Evolutionary conservation across 2,888 invertebrate species (phyloP), one percentile per base, ranked within the genome.

Genomic region (Drosophila villosipedis): DNA sequence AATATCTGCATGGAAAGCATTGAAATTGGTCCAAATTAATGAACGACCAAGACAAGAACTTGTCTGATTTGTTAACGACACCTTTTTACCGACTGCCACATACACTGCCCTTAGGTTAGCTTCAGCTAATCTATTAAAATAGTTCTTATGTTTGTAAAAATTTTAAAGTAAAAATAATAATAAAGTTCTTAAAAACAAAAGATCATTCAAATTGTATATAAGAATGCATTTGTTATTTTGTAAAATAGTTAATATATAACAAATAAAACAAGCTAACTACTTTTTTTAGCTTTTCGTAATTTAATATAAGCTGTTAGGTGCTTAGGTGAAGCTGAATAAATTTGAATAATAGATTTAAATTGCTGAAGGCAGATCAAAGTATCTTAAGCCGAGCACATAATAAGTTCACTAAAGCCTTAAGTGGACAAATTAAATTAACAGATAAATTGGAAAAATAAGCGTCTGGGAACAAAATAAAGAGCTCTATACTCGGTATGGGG

Each of bases 311-410:
- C 22, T 12, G 25, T 9, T 53, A 22, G n/a, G 10, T 12, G 1
- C 4, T 30, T 12, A 28, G 22, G 37, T 37, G 7, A 14, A 63
- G 43, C 35, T 33, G 37, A 30, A n/a, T 50, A 30, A 61, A 62
- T 61, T 65, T 33, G 61, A 41, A 59, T 73, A 59, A 50, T 30
- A 39, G n/a, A 58, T 73, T 79, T 54, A n/a, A 41, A 39, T n/a
- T 12, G 19, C 41, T 7, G 33, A 5, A 66, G 50, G 53, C 61
- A 47, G 73, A 63, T 71, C 28, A 37, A 62, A 61, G n/a, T 16
- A 16, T 31, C 52, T 50, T 39, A 28, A 41, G 28, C 25, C 25
- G 19, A 22, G 19, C 41, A 16, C 33, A 6, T 37, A 54, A 55
- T 60, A 33, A 28, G n/a, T 3, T 19, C 5, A 67, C 28, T 25